Conservation (phyloP, 2,113 vertebrate species). For the Bos indicus region DNA sequence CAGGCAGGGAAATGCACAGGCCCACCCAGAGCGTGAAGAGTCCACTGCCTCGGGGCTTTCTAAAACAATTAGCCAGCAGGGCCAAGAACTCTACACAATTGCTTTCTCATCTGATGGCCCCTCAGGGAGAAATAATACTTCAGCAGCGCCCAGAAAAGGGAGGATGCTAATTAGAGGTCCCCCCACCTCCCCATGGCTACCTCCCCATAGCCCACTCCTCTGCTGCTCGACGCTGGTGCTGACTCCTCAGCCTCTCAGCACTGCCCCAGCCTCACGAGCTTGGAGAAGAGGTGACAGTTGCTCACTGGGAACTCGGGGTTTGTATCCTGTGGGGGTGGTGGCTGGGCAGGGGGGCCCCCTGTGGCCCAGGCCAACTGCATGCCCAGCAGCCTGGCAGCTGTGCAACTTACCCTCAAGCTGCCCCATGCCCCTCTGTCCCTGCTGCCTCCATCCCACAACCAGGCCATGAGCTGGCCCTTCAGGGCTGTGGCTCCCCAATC, state of each 20-base stretch:
- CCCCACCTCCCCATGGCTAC: background rate
- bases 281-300: fast-evolving
- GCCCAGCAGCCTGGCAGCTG: background rate
- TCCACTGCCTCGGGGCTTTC: background rate
- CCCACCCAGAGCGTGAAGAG: fast-evolving
- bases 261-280: background rate
- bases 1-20: background rate
- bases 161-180: background rate
- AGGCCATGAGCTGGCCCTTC: background rate
- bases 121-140: background rate
- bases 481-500: fast-evolving
- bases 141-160: background rate
- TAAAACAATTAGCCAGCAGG: background rate
- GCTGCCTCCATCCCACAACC: background rate
- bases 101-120: background rate
- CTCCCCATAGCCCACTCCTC: background rate
- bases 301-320: fast-evolving
- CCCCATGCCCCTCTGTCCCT: fast-evolving
- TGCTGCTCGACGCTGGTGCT: fast-evolving
- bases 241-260: background rate
- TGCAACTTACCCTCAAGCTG: fast-evolving
- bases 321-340: background rate
- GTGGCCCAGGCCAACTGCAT: fast-evolving
- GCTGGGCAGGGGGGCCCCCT: background rate
- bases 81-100: background rate